Conservation (phyloP, 2,113 vertebrate species). For the Aplodontia rufa region DNA sequence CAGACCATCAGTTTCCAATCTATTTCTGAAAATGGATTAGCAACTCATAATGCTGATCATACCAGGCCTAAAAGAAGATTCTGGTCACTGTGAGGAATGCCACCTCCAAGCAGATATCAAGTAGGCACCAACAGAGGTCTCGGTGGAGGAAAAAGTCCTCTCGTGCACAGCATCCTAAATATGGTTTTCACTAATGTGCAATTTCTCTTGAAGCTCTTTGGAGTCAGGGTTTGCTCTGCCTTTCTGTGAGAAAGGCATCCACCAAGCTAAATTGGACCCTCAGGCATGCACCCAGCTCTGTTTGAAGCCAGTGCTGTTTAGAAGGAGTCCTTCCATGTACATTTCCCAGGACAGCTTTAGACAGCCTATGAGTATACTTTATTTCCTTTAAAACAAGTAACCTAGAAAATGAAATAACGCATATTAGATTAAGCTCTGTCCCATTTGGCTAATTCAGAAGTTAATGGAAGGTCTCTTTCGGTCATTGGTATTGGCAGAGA, state of each 20-base stretch:
- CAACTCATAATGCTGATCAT: neutral
- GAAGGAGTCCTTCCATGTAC: conserved; percentile 70
- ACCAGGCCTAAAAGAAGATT: neutral
- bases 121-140: neutral
- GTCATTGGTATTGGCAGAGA: conserved; percentile 78
- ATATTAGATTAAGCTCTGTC: conserved; percentile 81
- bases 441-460: conserved; percentile 81
- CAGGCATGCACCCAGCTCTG: conserved; percentile 67
- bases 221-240: conserved; percentile 66
- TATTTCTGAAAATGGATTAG: neutral
- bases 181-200: conserved; percentile 48
- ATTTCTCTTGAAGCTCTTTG: conserved; percentile 59
- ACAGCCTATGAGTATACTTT: conserved; percentile 76
- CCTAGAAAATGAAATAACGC: conserved; percentile 81
- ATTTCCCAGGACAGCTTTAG: conserved; percentile 74
- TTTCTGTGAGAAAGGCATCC: conserved; percentile 71
- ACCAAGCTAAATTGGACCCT: conserved; percentile 67
- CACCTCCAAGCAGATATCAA: neutral
- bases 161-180: neutral
- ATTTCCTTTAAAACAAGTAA: conserved; percentile 82
- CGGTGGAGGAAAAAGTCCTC: neutral
- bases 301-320: conserved; percentile 65
- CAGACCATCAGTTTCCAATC: neutral
- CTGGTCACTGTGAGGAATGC: neutral
- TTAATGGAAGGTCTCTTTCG: conserved; percentile 80